Evolutionary conservation across 2,113 vertebrate species (phyloP).

Genomic region (Psilopsiagon aurifrons): DNA sequence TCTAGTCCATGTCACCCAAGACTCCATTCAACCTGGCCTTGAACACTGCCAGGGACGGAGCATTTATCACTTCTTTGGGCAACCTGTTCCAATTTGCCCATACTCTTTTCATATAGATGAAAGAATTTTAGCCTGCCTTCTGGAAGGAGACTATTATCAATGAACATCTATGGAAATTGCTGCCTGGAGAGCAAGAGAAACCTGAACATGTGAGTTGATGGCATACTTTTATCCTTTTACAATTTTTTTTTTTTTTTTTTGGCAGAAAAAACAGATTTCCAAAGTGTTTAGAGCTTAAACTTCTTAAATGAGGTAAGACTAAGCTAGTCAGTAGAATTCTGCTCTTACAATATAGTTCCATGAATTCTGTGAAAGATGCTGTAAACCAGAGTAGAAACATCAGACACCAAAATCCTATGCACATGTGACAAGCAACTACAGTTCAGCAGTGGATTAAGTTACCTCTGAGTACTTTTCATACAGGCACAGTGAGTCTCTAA

Average conservation of each 20-base stretch:
- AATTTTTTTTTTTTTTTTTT: background rate
- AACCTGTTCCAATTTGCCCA: background rate
- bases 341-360: background rate
- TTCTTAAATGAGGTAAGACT: background rate
- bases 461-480: background rate
- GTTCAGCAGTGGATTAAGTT: background rate
- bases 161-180: background rate
- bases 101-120: background rate
- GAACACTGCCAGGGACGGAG: background rate
- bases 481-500: background rate
- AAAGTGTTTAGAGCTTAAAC: background rate
- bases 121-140: background rate
- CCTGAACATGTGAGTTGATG: background rate
- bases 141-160: background rate
- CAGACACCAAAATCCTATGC: background rate
- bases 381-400: background rate
- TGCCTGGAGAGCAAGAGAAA: background rate
- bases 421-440: fast-evolving
- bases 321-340: background rate
- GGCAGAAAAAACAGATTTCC: background rate
- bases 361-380: background rate
- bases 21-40: background rate
- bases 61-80: background rate
- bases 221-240: background rate
- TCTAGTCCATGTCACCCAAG: background rate